phyloP scores from a whole-genome alignment of 2,113 vertebrate species.

The Syrrhaptes paradoxus region DNA sequence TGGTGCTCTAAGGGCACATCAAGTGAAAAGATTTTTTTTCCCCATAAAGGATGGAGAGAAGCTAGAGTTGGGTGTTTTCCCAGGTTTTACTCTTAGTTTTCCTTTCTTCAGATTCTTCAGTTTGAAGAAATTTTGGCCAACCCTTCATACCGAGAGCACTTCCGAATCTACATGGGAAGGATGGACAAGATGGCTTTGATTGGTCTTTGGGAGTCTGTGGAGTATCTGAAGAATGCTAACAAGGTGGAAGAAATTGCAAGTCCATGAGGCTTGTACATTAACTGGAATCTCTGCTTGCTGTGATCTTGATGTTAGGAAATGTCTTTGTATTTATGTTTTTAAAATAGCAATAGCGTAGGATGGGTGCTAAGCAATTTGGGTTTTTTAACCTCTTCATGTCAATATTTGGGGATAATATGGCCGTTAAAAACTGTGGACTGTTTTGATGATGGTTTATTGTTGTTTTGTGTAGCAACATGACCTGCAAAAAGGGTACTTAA shows the following conservation, averaged over 20 bases:
- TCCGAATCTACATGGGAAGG: conserved; percentile 91
- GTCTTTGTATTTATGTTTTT: background rate
- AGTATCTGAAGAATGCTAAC: conserved; percentile 91
- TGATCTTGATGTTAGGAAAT: background rate
- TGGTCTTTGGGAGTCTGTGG: conserved; percentile 93
- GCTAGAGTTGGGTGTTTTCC: background rate
- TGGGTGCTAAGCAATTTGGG: background rate
- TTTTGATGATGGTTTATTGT: background rate
- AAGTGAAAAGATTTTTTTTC: background rate
- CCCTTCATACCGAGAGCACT: conserved; percentile 87
- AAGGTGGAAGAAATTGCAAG: conserved; percentile 81
- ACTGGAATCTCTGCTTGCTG: background rate
- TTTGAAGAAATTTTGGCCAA: conserved; percentile 94
- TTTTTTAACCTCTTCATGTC: background rate
- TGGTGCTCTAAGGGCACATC: background rate
- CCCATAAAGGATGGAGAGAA: background rate
- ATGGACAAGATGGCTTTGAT: conserved; percentile 91
- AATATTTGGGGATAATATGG: background rate
- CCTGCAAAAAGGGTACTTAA: background rate
- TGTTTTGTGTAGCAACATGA: background rate
- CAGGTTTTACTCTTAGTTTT: background rate
- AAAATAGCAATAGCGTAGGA: background rate
- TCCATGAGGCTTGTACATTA: background rate
- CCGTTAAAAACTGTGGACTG: background rate
- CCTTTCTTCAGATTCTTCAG: conserved; percentile 87